A percentile compares a stretch with the other conserved stretches of the same genome.
These are phyloP conservation scores for Poecile montanus DNA, from an alignment of 2,797 vertebrate species.

Conservation along the genomic window DNA sequence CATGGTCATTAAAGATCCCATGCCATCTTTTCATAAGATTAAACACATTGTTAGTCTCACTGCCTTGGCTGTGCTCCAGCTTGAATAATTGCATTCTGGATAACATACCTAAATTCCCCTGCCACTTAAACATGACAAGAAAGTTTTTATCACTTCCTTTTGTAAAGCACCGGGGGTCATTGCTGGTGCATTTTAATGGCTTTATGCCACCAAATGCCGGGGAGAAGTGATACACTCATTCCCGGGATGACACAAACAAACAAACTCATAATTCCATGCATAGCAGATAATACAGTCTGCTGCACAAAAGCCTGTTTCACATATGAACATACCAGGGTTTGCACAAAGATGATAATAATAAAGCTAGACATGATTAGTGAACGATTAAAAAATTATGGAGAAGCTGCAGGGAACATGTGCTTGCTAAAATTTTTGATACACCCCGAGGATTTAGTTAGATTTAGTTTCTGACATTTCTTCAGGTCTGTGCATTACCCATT, in stretches of 20 bases:
- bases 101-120: conserved; percentile 47
- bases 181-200: not conserved
- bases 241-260: not conserved
- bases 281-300: not conserved
- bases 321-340: not conserved
- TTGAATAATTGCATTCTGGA: conserved; percentile 41
- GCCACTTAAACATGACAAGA: conserved; percentile 8
- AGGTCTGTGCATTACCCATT: not conserved
- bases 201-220: not conserved
- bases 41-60: conserved; percentile 34
- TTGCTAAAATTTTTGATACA: not conserved
- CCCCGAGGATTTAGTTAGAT: not conserved
- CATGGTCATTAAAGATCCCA: conserved; percentile 34
- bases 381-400: not conserved
- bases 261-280: not conserved
- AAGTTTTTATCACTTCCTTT: conserved; percentile 1
- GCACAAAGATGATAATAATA: not conserved
- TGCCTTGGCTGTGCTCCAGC: conserved; percentile 42
- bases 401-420: not conserved
- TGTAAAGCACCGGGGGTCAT: conserved; percentile 8
- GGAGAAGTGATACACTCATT: not conserved
- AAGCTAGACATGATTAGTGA: not conserved
- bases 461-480: not conserved
- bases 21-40: conserved; percentile 37
- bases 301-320: not conserved